phyloP scores from a whole-genome alignment of 2,888 invertebrate species.

The Mesorhabditis belari region DNA sequence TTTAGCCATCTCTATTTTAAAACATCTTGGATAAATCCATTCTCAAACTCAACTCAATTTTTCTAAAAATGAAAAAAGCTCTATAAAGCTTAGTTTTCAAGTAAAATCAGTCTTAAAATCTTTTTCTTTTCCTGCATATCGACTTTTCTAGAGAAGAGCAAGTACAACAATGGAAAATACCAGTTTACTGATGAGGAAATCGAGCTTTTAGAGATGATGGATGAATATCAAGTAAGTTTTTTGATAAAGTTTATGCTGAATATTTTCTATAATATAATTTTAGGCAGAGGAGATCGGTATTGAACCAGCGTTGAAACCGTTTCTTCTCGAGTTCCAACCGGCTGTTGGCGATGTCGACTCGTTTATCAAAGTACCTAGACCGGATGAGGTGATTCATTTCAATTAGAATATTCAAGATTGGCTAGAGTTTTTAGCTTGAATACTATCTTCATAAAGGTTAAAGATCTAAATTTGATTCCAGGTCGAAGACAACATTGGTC shows the following conservation, averaged over 20 bases:
- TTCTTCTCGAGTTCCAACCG: slow-evolving; percentile 91
- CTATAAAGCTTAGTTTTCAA: too few relatives aligned
- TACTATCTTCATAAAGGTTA: too few relatives aligned
- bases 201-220: slow-evolving; percentile 5
- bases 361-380: slow-evolving; percentile 77
- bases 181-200: slow-evolving; percentile 3
- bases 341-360: slow-evolving; percentile 98
- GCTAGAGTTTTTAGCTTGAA: too few relatives aligned
- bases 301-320: slow-evolving; percentile 82
- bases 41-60: too few relatives aligned
- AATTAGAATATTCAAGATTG: neutral
- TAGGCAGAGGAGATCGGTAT: slow-evolving; percentile 65
- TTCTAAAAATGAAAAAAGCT: too few relatives aligned
- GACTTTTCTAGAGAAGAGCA: too few relatives aligned
- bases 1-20: too few relatives aligned
- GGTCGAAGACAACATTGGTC: slow-evolving; percentile 49
- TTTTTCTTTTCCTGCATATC: too few relatives aligned
- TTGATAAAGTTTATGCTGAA: neutral
- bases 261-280: neutral
- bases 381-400: slow-evolving; percentile 60
- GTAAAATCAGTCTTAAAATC: too few relatives aligned
- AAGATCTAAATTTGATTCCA: too few relatives aligned
- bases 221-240: neutral
- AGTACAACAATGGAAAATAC: too few relatives aligned
- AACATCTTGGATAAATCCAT: too few relatives aligned